A percentile compares a stretch with the other conserved stretches of the same genome.
phyloP scores from a whole-genome alignment of 1,140 invertebrate species.

The Cephus cinctus region DNA sequence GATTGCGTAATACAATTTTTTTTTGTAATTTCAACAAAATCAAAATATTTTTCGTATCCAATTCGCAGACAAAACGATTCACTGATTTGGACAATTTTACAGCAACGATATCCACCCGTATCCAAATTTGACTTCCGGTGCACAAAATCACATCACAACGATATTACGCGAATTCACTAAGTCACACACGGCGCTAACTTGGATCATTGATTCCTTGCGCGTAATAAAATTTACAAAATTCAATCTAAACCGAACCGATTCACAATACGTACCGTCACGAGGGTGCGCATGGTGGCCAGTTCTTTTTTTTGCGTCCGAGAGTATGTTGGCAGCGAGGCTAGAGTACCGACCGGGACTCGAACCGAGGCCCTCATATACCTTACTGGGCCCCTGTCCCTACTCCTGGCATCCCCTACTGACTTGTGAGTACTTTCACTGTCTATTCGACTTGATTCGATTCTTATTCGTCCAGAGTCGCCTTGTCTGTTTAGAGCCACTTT shows the following conservation, averaged over 20 bases:
- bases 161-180: no score
- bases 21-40: no score
- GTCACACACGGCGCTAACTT: background rate
- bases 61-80: no score
- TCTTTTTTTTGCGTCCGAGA: conserved; percentile 30
- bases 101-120: no score
- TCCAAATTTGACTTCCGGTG: no score
- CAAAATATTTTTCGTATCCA: no score
- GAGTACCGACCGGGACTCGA: conserved; percentile 47
- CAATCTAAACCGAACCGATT: no score
- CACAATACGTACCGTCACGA: conserved; percentile 44
- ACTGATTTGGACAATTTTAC: no score
- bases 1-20: no score
- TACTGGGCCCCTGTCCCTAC: conserved; percentile 39
- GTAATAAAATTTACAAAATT: no score
- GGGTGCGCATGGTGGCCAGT: conserved; percentile 35
- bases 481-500: conserved; percentile 44
- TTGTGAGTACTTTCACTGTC: conserved; percentile 53
- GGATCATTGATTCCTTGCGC: no score
- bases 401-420: conserved; percentile 25
- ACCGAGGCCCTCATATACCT: conserved; percentile 56
- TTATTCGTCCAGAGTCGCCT: conserved; percentile 39
- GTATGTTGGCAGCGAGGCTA: conserved; percentile 50
- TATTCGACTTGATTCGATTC: conserved; percentile 33
- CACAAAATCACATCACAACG: no score